phyloP scores from a whole-genome alignment of 1,140 invertebrate species.

The Bombus polaris region DNA sequence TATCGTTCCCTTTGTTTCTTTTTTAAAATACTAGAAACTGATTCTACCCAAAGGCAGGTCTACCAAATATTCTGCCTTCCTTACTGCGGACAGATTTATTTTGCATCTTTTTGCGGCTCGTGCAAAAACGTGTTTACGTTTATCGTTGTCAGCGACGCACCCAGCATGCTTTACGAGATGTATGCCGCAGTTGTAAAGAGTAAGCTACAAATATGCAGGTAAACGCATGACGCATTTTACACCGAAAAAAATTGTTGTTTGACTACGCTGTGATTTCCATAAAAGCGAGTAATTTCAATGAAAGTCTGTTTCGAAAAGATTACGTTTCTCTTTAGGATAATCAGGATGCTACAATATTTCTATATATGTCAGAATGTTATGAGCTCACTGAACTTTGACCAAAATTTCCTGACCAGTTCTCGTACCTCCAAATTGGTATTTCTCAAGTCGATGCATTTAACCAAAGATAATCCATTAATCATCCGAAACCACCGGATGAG shows the following conservation, averaged over 20 bases:
- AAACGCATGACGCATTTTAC: not conserved
- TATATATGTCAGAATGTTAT: not conserved
- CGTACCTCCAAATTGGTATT: slow-evolving; percentile 68
- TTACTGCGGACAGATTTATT: slow-evolving; percentile 12
- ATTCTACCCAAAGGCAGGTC: not conserved
- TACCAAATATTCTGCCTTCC: not conserved
- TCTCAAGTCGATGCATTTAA: slow-evolving; percentile 71
- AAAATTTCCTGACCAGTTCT: slow-evolving; percentile 31
- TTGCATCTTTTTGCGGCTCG: not conserved
- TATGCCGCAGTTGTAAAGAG: not conserved
- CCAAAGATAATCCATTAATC: slow-evolving; percentile 73
- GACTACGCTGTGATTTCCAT: too few species aligned
- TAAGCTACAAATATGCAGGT: not conserved
- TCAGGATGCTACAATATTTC: too few species aligned
- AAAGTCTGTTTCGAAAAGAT: not conserved
- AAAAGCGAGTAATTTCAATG: not conserved
- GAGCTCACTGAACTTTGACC: not conserved
- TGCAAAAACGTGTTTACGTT: slow-evolving; percentile 34
- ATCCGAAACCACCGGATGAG: slow-evolving; percentile 70
- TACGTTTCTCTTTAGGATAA: not conserved
- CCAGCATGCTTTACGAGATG: not conserved
- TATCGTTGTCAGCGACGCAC: slow-evolving; percentile 31
- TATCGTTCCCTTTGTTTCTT: not conserved
- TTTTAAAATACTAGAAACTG: not conserved
- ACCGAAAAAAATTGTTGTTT: not conserved